Conservation (phyloP, 2,888 invertebrate species). For the Barypeithes pellucidus region DNA sequence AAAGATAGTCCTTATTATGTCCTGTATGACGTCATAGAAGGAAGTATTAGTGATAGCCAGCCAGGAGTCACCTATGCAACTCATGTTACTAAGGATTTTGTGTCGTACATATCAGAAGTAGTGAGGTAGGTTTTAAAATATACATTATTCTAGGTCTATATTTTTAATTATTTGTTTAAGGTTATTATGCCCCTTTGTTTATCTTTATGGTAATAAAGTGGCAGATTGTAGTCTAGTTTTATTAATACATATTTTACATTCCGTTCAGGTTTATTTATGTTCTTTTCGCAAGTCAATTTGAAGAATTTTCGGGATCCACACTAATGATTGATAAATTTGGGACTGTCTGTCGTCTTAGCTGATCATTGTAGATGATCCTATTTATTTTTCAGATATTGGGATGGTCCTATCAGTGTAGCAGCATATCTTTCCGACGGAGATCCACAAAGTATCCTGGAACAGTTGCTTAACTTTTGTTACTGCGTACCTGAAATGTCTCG, state of each 20-base stretch:
- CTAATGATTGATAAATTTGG: too few relatives aligned
- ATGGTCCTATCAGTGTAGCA: slow-evolving; percentile 81
- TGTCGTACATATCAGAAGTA: slow-evolving; percentile 80
- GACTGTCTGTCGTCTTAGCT: too few relatives aligned
- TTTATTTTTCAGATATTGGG: slow-evolving; percentile 72
- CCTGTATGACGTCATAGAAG: slow-evolving; percentile 76
- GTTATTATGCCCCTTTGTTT: too few relatives aligned
- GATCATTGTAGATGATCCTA: too few relatives aligned
- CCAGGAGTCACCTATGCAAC: slow-evolving; percentile 81
- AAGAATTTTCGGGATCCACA: too few relatives aligned
- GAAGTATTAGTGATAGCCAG: slow-evolving; percentile 68
- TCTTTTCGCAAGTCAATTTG: too few relatives aligned
- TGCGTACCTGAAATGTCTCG: slow-evolving; percentile 80
- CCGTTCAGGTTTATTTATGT: too few relatives aligned
- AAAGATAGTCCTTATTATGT: slow-evolving; percentile 75
- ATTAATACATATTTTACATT: too few relatives aligned
- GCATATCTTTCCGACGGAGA: slow-evolving; percentile 80
- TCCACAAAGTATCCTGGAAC: slow-evolving; percentile 74
- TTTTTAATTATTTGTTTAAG: too few relatives aligned
- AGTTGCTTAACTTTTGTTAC: slow-evolving; percentile 77
- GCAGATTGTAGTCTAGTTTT: too few relatives aligned
- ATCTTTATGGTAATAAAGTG: too few relatives aligned
- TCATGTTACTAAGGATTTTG: slow-evolving; percentile 81
- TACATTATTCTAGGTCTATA: too few relatives aligned
- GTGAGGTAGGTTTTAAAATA: slow-evolving; percentile 67